Percentiles rank a stretch among this genome's conserved stretches.
Conservation (phyloP, 2,113 vertebrate genomes). For the Brienomyrus longianalis region DNA sequence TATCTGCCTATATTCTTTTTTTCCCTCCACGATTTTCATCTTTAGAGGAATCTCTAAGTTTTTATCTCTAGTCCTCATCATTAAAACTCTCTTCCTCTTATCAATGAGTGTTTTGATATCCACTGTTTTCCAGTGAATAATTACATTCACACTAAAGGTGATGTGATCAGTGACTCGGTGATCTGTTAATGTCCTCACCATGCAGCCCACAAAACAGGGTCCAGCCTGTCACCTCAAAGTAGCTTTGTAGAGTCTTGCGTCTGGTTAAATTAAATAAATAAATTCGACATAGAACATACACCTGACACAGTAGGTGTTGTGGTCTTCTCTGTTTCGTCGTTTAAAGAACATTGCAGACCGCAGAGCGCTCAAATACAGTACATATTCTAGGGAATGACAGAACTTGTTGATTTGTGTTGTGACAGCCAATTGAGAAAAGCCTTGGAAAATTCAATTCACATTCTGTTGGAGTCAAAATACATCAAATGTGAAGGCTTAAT, state of each 20-base stretch:
- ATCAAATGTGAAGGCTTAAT: conserved; percentile 3
- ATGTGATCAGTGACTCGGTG: neutral
- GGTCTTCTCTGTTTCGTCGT: neutral
- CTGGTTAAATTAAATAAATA: neutral
- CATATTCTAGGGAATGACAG: neutral
- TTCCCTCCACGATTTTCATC: neutral
- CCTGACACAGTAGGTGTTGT: neutral
- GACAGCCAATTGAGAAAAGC: conserved; percentile 4
- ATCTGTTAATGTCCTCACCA: neutral
- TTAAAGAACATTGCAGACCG: conserved; percentile 4
- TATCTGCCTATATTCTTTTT: neutral
- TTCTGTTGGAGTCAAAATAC: neutral
- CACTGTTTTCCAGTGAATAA: neutral
- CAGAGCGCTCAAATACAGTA: conserved; percentile 24
- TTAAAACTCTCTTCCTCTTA: neutral
- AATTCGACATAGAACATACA: neutral
- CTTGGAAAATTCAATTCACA: neutral
- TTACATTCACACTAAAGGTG: neutral
- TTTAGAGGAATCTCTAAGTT: neutral
- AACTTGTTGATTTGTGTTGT: conserved; percentile 3
- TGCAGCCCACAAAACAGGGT: neutral
- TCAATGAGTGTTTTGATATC: neutral
- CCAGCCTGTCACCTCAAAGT: neutral
- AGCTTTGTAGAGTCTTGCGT: neutral
- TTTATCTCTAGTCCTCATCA: neutral